These are phyloP conservation scores for Halocynthia roretzi DNA, from an alignment of 23 tunicate species.

Conservation along the genomic window DNA sequence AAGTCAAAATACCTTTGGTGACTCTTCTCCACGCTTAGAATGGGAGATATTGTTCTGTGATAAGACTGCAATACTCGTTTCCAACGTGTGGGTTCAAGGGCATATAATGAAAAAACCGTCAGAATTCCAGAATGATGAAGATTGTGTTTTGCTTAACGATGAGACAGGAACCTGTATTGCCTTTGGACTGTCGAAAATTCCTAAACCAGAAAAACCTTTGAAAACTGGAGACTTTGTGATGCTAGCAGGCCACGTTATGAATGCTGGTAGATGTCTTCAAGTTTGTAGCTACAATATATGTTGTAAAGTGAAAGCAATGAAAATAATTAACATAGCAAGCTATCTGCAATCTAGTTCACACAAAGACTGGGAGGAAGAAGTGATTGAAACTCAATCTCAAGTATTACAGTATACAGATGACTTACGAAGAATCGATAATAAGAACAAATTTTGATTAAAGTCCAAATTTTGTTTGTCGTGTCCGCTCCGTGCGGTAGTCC, in stretches of 20 bases:
- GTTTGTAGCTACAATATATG: not conserved
- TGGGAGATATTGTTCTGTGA: slow-evolving; percentile 25
- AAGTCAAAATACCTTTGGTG: too few species aligned
- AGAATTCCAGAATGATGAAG: slow-evolving; percentile 5
- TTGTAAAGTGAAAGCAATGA: slow-evolving; percentile 44
- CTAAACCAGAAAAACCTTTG: slow-evolving; percentile 1
- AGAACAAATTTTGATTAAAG: not conserved
- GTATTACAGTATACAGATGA: not conserved
- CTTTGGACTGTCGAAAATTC: slow-evolving; percentile 49
- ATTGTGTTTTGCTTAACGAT: slow-evolving; percentile 34
- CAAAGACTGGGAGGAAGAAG: slow-evolving; percentile 36
- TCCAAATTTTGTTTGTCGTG: too few species aligned
- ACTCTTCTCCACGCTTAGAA: not conserved
- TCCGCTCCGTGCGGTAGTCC: too few species aligned
- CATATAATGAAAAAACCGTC: slow-evolving; percentile 3
- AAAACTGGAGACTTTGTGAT: slow-evolving; percentile 28
- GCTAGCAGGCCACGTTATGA: slow-evolving; percentile 35
- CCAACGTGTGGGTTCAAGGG: slow-evolving; percentile 71
- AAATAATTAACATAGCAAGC: slow-evolving; percentile 30
- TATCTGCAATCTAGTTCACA: slow-evolving; percentile 31
- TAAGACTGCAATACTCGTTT: not conserved
- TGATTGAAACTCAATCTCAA: slow-evolving; percentile 39
- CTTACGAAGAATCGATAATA: not conserved
- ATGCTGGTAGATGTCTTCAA: slow-evolving; percentile 7
- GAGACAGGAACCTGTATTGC: slow-evolving; percentile 42